phyloP scores from a whole-genome alignment of 2,113 vertebrate species.

The Ceyx melanurus region DNA sequence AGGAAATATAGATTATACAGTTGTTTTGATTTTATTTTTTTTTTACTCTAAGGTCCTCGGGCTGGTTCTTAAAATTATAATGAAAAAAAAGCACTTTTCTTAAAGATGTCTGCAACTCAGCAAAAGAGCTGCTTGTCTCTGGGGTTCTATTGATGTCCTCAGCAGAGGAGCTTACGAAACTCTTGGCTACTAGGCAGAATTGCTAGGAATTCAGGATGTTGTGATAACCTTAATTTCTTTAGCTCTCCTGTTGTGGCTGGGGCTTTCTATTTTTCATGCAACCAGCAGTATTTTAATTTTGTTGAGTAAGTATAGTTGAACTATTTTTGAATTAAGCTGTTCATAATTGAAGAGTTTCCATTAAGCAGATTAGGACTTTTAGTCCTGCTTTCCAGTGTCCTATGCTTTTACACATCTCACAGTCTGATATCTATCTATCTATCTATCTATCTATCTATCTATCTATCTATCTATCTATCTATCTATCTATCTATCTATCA shows the following conservation, averaged over 20 bases:
- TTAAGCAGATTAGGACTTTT: background rate
- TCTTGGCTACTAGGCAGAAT: background rate
- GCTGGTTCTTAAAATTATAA: background rate
- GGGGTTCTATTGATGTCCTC: background rate
- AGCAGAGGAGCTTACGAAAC: background rate
- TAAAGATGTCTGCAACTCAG: background rate
- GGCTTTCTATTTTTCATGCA: background rate
- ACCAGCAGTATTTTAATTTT: background rate
- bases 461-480: background rate
- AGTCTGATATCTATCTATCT: too few species aligned
- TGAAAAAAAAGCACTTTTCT: background rate
- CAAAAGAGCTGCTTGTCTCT: background rate
- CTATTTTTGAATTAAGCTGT: background rate
- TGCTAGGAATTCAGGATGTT: background rate
- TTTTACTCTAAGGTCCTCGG: background rate
- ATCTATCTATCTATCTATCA: background rate
- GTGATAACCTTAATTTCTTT: background rate
- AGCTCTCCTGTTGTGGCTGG: background rate
- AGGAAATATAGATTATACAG: background rate
- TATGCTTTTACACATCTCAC: background rate
- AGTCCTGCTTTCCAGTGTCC: background rate
- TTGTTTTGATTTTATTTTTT: too few species aligned
- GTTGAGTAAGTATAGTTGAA: background rate
- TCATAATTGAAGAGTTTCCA: background rate
- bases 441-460: background rate